Percentiles rank a stretch among this genome's conserved stretches.
These are phyloP conservation scores for Rhysida immarginata DNA, from an alignment of 1,140 invertebrate species.

Conservation along the genomic window DNA sequence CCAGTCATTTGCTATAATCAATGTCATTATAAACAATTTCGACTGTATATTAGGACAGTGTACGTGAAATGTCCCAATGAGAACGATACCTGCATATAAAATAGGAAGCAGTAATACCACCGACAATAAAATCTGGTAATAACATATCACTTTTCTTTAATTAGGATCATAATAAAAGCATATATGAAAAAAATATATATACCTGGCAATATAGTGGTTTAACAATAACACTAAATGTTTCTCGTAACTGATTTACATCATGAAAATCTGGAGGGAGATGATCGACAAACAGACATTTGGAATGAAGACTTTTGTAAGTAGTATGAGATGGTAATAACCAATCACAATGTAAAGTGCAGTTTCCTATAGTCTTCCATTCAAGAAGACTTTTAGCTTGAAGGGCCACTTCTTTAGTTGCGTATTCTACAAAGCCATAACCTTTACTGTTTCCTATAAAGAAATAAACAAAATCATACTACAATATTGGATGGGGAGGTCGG, in stretches of 20 bases:
- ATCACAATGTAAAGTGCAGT: slow-evolving; percentile 35
- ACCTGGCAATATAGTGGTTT: slow-evolving; percentile 45
- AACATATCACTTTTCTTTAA: too few relatives aligned
- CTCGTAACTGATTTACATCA: slow-evolving; percentile 38
- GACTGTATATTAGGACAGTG: too few relatives aligned
- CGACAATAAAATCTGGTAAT: too few relatives aligned
- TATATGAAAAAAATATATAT: slow-evolving; percentile 14
- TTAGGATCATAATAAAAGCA: too few relatives aligned
- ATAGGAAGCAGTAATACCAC: too few relatives aligned
- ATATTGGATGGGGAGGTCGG: too few relatives aligned
- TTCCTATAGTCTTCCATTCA: slow-evolving; percentile 32
- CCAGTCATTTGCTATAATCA: too few relatives aligned
- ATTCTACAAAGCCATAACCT: slow-evolving; percentile 45
- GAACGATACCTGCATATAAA: too few relatives aligned
- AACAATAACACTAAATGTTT: slow-evolving; percentile 35
- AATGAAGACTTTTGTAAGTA: slow-evolving; percentile 37
- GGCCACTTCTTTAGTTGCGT: slow-evolving; percentile 34
- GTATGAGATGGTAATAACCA: slow-evolving; percentile 35
- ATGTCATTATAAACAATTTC: too few relatives aligned
- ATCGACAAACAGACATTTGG: slow-evolving; percentile 38
- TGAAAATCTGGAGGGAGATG: slow-evolving; percentile 37
- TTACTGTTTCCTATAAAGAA: slow-evolving; percentile 34
- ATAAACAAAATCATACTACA: neutral
- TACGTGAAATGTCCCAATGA: too few relatives aligned
- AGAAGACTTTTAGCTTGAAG: slow-evolving; percentile 33